A percentile compares a stretch with the other conserved stretches of the same genome.
These are phyloP conservation scores for Pseudolycoriella hygida DNA, from an alignment of 2,888 invertebrate genomes.

Conservation along the genomic window DNA sequence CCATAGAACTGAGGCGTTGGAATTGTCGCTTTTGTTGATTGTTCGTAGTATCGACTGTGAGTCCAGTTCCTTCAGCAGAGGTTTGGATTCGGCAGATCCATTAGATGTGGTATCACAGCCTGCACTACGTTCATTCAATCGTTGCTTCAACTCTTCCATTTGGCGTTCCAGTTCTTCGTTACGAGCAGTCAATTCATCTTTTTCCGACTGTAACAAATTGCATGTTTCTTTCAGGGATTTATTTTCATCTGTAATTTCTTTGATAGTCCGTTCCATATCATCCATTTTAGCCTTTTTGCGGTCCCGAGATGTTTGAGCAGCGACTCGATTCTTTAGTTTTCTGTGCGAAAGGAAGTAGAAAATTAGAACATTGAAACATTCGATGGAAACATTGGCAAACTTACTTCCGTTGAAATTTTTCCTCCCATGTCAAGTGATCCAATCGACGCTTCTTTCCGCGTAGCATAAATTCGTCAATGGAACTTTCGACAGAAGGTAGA, in stretches of 20 bases:
- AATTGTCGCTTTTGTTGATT: background rate
- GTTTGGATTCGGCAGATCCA: conserved; percentile 67
- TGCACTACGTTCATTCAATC: conserved; percentile 37
- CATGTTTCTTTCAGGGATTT: conserved; percentile 37
- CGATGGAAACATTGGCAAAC: too few species aligned
- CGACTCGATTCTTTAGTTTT: conserved; percentile 89
- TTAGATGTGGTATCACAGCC: conserved; percentile 43
- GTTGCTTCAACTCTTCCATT: conserved; percentile 39
- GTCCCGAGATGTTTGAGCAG: conserved; percentile 93
- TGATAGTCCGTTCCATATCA: conserved; percentile 61
- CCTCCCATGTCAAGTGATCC: conserved; percentile 72
- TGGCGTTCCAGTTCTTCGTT: conserved; percentile 51
- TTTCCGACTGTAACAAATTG: conserved; percentile 33
- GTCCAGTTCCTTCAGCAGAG: conserved; percentile 82
- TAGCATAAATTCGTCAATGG: conserved; percentile 12
- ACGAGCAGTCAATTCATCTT: conserved; percentile 43
- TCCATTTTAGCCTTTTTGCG: conserved; percentile 88
- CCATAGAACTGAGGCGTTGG: conserved; percentile 34
- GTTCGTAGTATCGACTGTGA: conserved; percentile 24
- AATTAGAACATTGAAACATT: background rate
- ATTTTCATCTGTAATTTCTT: conserved; percentile 42
- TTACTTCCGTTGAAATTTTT: conserved; percentile 75
- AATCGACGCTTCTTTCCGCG: conserved; percentile 51
- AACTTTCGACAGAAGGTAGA: conserved; percentile 13
- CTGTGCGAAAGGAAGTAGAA: conserved; percentile 29